Conservation (phyloP, 2,888 invertebrate species). For the Cheilosia pagana region DNA sequence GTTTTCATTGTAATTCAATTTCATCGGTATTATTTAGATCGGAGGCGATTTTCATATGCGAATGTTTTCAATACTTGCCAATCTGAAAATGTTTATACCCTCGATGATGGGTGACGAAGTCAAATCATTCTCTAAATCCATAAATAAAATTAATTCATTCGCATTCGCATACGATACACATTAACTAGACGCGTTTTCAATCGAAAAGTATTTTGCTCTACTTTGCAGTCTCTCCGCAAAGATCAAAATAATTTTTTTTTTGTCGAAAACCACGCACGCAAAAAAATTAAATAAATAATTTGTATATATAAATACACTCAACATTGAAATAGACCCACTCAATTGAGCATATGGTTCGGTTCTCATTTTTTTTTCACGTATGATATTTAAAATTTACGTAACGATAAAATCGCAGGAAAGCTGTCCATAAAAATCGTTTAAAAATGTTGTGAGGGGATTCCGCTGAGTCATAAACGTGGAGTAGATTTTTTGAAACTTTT, state of each 20-base stretch:
- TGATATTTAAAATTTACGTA: constrained; percentile 45
- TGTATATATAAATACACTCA: constrained; percentile 48
- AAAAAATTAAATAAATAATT: background rate
- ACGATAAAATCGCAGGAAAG: constrained; percentile 23
- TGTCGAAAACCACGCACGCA: constrained; percentile 28
- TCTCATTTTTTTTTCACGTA: constrained; percentile 26
- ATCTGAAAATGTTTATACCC: constrained; percentile 34
- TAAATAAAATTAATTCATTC: constrained; percentile 55
- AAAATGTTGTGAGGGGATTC: constrained; percentile 5
- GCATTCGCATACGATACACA: constrained; percentile 13
- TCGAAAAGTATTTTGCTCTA: constrained; percentile 26
- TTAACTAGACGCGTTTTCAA: constrained; percentile 21
- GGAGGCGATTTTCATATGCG: constrained; percentile 10
- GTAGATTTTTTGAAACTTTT: no score
- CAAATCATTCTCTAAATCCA: constrained; percentile 33
- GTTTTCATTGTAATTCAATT: background rate
- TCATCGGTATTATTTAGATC: background rate
- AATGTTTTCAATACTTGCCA: constrained; percentile 15
- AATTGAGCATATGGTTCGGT: constrained; percentile 28
- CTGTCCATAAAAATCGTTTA: constrained; percentile 5
- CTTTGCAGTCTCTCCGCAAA: constrained; percentile 10
- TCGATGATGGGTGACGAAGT: constrained; percentile 6
- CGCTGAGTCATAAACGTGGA: background rate
- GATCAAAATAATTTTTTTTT: constrained; percentile 2
- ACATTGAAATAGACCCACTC: constrained; percentile 50